Evolutionary conservation across 2,888 invertebrate species (phyloP), one percentile per base, ranked within the genome.

Genomic region (Xanthorhoe designata): DNA sequence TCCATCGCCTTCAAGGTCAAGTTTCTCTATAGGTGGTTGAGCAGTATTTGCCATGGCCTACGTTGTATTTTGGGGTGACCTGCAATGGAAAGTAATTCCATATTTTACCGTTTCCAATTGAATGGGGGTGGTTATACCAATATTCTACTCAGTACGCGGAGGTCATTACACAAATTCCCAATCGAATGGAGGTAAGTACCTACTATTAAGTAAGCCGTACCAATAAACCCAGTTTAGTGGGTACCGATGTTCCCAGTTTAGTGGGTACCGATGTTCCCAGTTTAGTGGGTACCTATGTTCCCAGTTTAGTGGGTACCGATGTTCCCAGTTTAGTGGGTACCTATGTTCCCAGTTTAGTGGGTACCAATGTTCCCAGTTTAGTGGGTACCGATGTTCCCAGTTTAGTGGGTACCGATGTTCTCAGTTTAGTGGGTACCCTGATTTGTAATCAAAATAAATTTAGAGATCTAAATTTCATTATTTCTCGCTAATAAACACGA

Each of bases 291-390:
- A 13, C 13, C 45, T 1, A 3, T 15, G 45, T 45, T 45, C 45
- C 45, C 45, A 45, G n/a, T 45, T 45, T n/a, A 45, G 5, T 15
- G 45, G 45, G n/a, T 45, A 45, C 15, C 15, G n/a, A 13, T 45
- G 45, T 45, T 45, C 45, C 45, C 45, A 45, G 45, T 45, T 45
- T n/a, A 45, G 13, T 15, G 45, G 45, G 45, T 45, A 45, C 45
- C 45, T n/a, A n/a, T n/a, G n/a, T n/a, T n/a, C n/a, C n/a, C n/a
- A n/a, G n/a, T n/a, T n/a, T n/a, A n/a, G n/a, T n/a, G n/a, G n/a
- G 1, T 45, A 24, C 24, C 24, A 24, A 24, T 24, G 24, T 24
- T 24, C 5, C 24, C 24, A 24, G 24, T 24, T 24, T 24, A 24
- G 24, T 24, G 24, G 24, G 24, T 24, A n/a, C n/a, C n/a, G n/a